Conservation (phyloP, 53 echinoderm and acorn worm species). For the Hippasteria phrygiana region DNA sequence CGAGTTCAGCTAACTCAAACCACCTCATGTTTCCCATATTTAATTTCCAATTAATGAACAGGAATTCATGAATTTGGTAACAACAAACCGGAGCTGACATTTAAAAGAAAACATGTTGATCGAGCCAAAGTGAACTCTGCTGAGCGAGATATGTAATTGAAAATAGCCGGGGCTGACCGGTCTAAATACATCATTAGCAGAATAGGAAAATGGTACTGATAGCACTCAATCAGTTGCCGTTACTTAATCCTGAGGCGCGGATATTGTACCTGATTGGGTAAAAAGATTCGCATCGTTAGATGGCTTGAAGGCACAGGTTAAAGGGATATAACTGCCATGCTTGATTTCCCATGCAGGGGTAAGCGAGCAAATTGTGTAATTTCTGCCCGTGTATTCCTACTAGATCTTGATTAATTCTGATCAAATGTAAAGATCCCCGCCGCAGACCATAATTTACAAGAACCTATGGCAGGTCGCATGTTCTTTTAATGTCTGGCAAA, state of each 20-base stretch:
- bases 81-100: not conserved
- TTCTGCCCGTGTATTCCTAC: not conserved
- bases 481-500: not conserved
- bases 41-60: too few relatives aligned
- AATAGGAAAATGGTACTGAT: slow-evolving; percentile 30
- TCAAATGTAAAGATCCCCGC: not conserved
- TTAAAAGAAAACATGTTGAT: not conserved
- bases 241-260: slow-evolving; percentile 9
- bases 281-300: not conserved
- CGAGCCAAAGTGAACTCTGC: not conserved
- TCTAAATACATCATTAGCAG: slow-evolving; percentile 18
- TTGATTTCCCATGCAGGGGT: slow-evolving; percentile 7
- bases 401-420: slow-evolving; percentile 3
- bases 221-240: slow-evolving; percentile 28
- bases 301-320: not conserved
- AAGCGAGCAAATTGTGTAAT: slow-evolving; percentile 22
- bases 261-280: slow-evolving; percentile 6
- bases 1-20: too few relatives aligned
- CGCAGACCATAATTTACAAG: not conserved
- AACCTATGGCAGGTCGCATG: not conserved
- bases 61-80: not conserved
- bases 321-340: not conserved
- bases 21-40: too few relatives aligned
- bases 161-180: not conserved
- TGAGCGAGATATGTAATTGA: not conserved